Evolutionary conservation across 2,888 invertebrate species (phyloP).

Genomic region (Hypena proboscidalis): DNA sequence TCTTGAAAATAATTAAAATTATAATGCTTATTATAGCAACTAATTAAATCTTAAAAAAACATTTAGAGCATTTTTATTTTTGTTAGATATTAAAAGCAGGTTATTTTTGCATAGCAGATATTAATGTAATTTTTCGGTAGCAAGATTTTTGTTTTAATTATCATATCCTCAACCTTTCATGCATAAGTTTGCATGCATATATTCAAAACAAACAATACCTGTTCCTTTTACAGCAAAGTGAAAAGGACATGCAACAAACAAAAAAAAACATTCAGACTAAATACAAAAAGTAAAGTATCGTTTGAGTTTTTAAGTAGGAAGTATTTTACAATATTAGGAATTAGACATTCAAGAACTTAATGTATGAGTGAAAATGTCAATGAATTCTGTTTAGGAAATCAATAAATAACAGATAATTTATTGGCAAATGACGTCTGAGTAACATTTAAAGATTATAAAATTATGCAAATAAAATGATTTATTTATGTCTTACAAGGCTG

Average conservation of each 20-base stretch:
- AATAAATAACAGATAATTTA: background rate
- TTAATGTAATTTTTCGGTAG: background rate
- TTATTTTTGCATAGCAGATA: background rate
- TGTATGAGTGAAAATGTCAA: conserved; percentile 4
- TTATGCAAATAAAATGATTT: conserved; percentile 22
- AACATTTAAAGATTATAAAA: too few species aligned
- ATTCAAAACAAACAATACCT: conserved; percentile 19
- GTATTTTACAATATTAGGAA: too few species aligned
- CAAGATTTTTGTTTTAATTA: conserved; percentile 1
- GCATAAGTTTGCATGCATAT: conserved; percentile 7
- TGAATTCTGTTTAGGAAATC: background rate
- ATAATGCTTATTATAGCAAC: background rate
- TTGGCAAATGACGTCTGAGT: conserved; percentile 16
- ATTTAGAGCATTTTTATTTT: background rate
- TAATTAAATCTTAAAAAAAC: too few species aligned
- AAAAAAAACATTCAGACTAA: conserved; percentile 11
- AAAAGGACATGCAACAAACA: conserved; percentile 25
- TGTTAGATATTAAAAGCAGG: conserved; percentile 8
- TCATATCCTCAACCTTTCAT: conserved; percentile 12
- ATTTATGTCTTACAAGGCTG: conserved; percentile 17
- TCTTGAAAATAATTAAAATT: background rate
- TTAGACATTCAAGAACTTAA: too few species aligned
- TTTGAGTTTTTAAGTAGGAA: too few species aligned
- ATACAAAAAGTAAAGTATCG: conserved; percentile 3
- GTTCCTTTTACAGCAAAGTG: conserved; percentile 18